Conservation (phyloP, 2,113 vertebrate species). For the Gadus macrocephalus region DNA sequence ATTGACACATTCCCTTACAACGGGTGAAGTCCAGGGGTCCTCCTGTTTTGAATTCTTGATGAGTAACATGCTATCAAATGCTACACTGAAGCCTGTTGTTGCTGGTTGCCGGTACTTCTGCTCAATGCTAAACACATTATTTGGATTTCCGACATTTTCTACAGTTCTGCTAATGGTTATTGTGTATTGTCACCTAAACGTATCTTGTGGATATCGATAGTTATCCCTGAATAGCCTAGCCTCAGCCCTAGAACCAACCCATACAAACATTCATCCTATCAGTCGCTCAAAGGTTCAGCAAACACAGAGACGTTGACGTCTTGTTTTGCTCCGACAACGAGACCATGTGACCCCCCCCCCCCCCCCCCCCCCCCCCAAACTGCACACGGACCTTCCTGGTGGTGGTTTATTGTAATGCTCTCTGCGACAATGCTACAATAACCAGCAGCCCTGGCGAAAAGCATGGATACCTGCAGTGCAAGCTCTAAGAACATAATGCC, state of each 20-base stretch:
- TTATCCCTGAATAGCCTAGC: neutral
- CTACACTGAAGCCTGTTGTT: conserved; percentile 50
- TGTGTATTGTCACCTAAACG: no score
- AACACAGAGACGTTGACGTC: conserved; percentile 27
- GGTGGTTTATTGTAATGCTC: neutral
- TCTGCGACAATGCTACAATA: conserved; percentile 27
- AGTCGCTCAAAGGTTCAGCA: conserved; percentile 4
- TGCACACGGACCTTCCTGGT: conserved; percentile 21
- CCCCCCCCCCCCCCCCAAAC: conserved; percentile 26
- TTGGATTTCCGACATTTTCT: no score
- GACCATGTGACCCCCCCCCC: conserved; percentile 44
- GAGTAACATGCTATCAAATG: conserved; percentile 65
- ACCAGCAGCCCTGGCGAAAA: conserved; percentile 55
- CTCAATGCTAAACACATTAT: neutral
- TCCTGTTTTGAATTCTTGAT: conserved; percentile 68
- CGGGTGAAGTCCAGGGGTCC: conserved; percentile 63
- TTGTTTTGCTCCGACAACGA: conserved; percentile 47
- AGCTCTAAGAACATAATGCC: conserved; percentile 81
- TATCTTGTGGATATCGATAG: no score
- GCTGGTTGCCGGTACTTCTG: conserved; percentile 31
- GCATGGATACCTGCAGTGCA: conserved; percentile 63
- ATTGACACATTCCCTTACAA: conserved; percentile 71
- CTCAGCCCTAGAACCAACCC: neutral
- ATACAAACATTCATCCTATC: conserved; percentile 12
- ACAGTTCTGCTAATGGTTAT: no score